Conservation (phyloP, 2,113 vertebrate genomes). For the Trachemys scripta region DNA sequence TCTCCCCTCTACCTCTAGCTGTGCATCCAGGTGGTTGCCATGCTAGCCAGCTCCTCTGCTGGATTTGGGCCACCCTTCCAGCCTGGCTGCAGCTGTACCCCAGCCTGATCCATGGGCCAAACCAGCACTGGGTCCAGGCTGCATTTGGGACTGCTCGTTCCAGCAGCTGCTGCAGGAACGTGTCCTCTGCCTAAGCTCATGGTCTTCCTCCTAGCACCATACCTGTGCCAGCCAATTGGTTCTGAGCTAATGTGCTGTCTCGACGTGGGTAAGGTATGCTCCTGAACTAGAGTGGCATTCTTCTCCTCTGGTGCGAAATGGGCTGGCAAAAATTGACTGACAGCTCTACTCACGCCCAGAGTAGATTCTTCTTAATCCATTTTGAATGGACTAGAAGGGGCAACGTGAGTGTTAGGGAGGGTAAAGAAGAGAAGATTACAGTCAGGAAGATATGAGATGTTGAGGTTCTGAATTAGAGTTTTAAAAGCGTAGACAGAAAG, state of each 20-base stretch:
- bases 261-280: neutral
- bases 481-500: too few relatives aligned
- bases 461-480: neutral
- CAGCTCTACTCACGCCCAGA: neutral
- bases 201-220: neutral
- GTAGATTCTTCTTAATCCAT: neutral
- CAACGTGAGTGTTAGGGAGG: neutral
- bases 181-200: neutral
- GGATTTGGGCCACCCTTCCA: neutral
- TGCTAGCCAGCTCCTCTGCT: too few relatives aligned
- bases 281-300: rapidly evolving
- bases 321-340: neutral
- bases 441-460: neutral
- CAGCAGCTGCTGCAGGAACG: neutral
- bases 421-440: neutral
- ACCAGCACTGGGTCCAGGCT: neutral
- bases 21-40: neutral
- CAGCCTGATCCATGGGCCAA: neutral
- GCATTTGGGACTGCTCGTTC: neutral
- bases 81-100: neutral
- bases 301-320: neutral
- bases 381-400: neutral
- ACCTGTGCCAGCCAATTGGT: neutral
- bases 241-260: rapidly evolving
- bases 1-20: neutral